phyloP scores from a whole-genome alignment of 2,888 invertebrate genomes.

The Netelia melanura region DNA sequence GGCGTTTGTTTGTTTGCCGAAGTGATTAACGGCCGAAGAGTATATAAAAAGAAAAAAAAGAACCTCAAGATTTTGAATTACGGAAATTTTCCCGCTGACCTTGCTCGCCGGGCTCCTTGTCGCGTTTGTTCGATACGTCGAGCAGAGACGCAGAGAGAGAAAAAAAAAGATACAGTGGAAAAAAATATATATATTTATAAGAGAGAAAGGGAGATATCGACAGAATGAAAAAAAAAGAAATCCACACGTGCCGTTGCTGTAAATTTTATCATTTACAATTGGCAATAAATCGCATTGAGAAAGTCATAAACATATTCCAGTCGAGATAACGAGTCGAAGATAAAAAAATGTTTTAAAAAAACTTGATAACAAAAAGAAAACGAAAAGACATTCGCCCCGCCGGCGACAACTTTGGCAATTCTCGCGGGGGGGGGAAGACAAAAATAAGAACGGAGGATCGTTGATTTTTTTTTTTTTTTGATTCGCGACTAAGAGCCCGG shows the following conservation, averaged over 20 bases:
- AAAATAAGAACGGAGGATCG: constrained; percentile 1
- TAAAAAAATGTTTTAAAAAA: not conserved
- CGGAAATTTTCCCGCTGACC: not conserved
- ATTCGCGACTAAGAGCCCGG: constrained; percentile 61
- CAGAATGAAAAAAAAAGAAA: constrained; percentile 18
- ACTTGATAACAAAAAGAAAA: constrained; percentile 8
- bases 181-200: constrained; percentile 2
- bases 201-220: constrained; percentile 5
- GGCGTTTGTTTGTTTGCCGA: not conserved
- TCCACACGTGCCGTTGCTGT: constrained; percentile 51
- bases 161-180: constrained; percentile 6
- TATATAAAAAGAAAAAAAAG: constrained; percentile 5
- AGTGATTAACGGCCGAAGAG: not conserved
- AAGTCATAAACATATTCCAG: constrained; percentile 33
- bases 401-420: constrained; percentile 16
- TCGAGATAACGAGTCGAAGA: constrained; percentile 12
- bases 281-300: constrained; percentile 55
- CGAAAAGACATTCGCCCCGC: not conserved
- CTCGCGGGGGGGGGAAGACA: constrained; percentile 35
- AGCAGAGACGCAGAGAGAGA: constrained; percentile 12
- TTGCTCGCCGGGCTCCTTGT: constrained; percentile 63
- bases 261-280: constrained; percentile 63
- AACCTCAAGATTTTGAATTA: constrained; percentile 13
- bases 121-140: constrained; percentile 34
- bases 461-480: constrained; percentile 16